Conservation (phyloP, 2,113 vertebrate species). For the Hemiscyllium ocellatum region DNA sequence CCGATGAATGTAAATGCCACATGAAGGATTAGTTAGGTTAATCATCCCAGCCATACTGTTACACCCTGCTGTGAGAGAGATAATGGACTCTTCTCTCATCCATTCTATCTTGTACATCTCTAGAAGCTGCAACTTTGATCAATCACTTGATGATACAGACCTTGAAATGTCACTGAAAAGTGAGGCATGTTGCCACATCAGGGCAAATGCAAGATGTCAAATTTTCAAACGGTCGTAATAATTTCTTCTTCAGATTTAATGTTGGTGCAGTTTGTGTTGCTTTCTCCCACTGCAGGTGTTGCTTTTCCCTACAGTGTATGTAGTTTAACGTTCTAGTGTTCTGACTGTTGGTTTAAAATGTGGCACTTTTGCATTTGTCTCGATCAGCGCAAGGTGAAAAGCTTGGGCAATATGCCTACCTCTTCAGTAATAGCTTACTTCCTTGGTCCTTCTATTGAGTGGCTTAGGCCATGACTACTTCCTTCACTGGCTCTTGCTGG, state of each 20-base stretch:
- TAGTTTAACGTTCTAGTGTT: too few relatives aligned
- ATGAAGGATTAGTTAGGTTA: background rate
- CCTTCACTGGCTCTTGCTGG: background rate
- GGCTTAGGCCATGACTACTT: background rate
- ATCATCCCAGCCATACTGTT: background rate
- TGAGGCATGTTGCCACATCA: background rate
- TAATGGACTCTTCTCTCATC: background rate
- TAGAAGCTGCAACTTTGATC: background rate
- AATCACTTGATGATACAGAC: too few relatives aligned
- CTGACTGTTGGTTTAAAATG: too few relatives aligned
- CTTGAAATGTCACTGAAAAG: background rate
- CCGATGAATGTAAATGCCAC: background rate
- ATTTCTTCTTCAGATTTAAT: background rate
- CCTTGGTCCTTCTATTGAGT: background rate
- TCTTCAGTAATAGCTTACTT: background rate
- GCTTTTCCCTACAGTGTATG: too few relatives aligned
- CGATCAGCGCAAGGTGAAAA: background rate
- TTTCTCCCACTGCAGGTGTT: too few relatives aligned
- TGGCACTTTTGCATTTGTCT: background rate
- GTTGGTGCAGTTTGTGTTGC: too few relatives aligned
- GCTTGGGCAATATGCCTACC: background rate
- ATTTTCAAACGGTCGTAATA: background rate
- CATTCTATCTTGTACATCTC: background rate
- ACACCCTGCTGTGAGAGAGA: background rate
- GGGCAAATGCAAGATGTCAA: background rate